Base-by-base conservation (phyloP, 1,140 invertebrate species). In the Apocrypta bakeri region DNA sequence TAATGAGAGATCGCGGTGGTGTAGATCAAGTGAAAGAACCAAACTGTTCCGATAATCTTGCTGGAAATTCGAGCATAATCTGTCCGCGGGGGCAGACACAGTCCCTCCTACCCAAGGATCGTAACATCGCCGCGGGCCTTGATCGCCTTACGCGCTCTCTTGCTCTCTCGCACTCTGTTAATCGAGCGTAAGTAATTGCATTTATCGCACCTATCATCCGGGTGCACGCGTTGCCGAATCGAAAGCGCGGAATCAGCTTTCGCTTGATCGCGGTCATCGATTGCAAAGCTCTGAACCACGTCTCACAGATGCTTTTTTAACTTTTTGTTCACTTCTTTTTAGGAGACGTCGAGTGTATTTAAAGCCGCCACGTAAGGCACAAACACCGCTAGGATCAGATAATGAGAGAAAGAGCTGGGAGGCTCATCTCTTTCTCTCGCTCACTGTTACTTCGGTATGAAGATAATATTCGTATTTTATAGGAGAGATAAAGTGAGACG, bases 131-230 rank as follows among this genome's bases (percentile, higher is more conserved):
- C 48, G 48, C 21, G 21, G 6, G 48, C 48, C 9, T 24, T 17
- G 37, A 9, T 12, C 48, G 14, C 4, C 42, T 25, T 27, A 3
- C 12, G 1, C 40, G 17, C 40, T 61, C 25, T 7, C 29, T 85
- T 24, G 87, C 88, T 91, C 89, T n/a, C n/a, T n/a, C n/a, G n/a
- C n/a, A n/a, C 33, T 4, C 33, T 37, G 33, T 91, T 91, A 92
- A 92, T 92, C 91, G 91, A 90, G 88, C 91, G 91, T 92, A 91
- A 92, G 91, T 91, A 92, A 92, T 92, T 92, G 90, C 90, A 90
- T 91, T 92, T 91, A 92, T 92, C 90, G 90, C 91, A 91, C 90
- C 90, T 92, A 90, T 90, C 88, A 88, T 90, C 91, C 87, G 87
- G 87, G 86, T 86, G 86, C 84, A 86, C 81, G 85, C 56, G 74